A percentile compares a stretch with the other conserved stretches of the same genome.
These are phyloP conservation scores for Dendrolimus pini DNA, from an alignment of 2,888 invertebrate species.

Conservation along the genomic window DNA sequence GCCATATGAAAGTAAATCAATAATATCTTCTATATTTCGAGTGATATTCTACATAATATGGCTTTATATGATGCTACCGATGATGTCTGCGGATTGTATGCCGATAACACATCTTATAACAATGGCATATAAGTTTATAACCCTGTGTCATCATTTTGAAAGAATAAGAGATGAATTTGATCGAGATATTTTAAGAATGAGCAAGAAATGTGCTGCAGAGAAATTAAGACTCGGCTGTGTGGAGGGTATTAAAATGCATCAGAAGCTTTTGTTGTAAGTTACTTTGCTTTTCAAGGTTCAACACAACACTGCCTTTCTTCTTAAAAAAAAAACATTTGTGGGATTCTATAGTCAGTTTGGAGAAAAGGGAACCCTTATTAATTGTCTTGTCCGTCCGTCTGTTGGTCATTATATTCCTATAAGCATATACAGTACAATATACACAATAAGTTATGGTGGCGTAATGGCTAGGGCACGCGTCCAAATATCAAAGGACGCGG, in stretches of 20 bases:
- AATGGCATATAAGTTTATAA: conserved; percentile 53
- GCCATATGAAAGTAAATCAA: conserved; percentile 42
- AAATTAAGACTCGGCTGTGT: conserved; percentile 42
- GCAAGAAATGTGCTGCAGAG: conserved; percentile 30
- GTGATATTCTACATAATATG: conserved; percentile 57
- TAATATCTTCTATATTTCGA: conserved; percentile 35
- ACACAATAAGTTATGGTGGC: no score
- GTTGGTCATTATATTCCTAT: no score
- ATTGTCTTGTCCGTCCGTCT: no score
- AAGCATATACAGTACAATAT: no score
- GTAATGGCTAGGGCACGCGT: no score
- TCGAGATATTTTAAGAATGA: conserved; percentile 23
- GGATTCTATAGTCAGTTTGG: no score
- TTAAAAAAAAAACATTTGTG: no score
- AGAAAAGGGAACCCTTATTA: no score
- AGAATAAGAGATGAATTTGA: conserved; percentile 41
- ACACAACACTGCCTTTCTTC: no score
- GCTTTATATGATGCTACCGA: conserved; percentile 65
- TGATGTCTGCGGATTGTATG: conserved; percentile 64
- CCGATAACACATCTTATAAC: conserved; percentile 55
- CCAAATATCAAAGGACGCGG: no score
- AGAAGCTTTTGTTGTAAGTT: conserved; percentile 53
- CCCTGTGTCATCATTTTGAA: conserved; percentile 45
- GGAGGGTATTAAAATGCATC: conserved; percentile 55
- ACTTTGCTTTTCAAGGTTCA: conserved; percentile 5